These are phyloP conservation scores for Tetramorium alpestre DNA, from an alignment of 1,140 invertebrate genomes.

Conservation along the genomic window DNA sequence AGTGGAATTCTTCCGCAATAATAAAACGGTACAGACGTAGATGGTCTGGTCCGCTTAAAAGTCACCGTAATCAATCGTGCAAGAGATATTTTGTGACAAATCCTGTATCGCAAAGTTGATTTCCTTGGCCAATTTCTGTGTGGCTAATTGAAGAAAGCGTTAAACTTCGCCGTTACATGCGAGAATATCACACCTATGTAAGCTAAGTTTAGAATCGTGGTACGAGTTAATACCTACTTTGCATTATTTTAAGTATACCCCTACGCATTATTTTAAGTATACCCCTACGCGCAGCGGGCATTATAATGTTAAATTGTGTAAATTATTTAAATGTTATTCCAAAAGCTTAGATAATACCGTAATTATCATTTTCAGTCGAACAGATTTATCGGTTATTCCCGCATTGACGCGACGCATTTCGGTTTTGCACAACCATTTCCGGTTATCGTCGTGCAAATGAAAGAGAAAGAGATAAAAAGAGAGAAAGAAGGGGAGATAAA, in stretches of 20 bases:
- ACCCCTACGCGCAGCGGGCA: not conserved
- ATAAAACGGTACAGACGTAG: not conserved
- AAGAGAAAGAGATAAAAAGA: not conserved
- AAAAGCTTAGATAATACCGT: slow-evolving; percentile 25
- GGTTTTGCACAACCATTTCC: slow-evolving; percentile 8
- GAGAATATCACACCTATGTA: not conserved
- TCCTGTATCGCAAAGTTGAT: not conserved
- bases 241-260: slow-evolving; percentile 28
- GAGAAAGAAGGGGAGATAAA: not conserved
- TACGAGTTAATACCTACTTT: slow-evolving; percentile 28
- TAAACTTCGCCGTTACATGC: not conserved
- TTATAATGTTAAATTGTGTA: slow-evolving; percentile 45
- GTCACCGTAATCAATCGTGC: slow-evolving; percentile 7
- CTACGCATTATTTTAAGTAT: slow-evolving; percentile 32
- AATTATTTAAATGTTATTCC: slow-evolving; percentile 53
- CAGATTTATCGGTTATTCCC: slow-evolving; percentile 38
- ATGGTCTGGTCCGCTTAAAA: not conserved
- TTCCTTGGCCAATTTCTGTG: not conserved
- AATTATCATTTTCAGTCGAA: slow-evolving; percentile 49
- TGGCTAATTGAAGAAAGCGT: slow-evolving; percentile 13
- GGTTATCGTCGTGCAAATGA: not conserved
- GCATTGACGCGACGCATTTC: not conserved
- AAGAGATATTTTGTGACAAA: not conserved
- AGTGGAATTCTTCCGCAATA: not conserved
- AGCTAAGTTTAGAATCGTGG: slow-evolving; percentile 24